A percentile compares a stretch with the other conserved stretches of the same genome.
These are phyloP conservation scores for Yponomeuta sedellus DNA, from an alignment of 2,888 invertebrate genomes.

Conservation along the genomic window DNA sequence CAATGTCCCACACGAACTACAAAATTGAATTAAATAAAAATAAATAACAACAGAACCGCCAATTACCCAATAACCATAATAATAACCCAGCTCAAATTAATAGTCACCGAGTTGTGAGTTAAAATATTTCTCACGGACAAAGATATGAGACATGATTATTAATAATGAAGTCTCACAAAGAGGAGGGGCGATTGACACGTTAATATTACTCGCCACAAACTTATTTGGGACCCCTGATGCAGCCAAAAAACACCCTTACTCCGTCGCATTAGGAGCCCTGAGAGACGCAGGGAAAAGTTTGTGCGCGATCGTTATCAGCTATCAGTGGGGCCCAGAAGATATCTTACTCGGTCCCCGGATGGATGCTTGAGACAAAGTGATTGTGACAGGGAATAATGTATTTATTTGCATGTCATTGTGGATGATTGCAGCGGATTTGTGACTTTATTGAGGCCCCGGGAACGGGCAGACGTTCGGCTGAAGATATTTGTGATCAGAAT, in stretches of 20 bases:
- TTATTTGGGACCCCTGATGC: not conserved
- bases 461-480: not conserved
- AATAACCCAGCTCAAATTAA: slow-evolving; percentile 51
- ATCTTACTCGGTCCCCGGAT: not conserved
- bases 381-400: slow-evolving; percentile 57
- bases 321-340: slow-evolving; percentile 5
- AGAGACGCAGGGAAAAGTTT: not conserved
- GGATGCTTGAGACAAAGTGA: slow-evolving; percentile 58
- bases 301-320: slow-evolving; percentile 14
- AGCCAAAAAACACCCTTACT: not conserved
- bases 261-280: not conserved
- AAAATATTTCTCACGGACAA: slow-evolving; percentile 65
- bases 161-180: slow-evolving; percentile 39
- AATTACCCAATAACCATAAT: slow-evolving; percentile 66
- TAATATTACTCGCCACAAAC: slow-evolving; percentile 39
- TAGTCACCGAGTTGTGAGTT: slow-evolving; percentile 51
- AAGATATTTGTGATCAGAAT: not conserved
- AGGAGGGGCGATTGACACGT: slow-evolving; percentile 70
- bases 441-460: not conserved
- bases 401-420: slow-evolving; percentile 62
- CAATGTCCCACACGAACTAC: slow-evolving; percentile 52
- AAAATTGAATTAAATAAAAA: slow-evolving; percentile 51
- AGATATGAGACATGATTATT: slow-evolving; percentile 61
- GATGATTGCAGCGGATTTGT: slow-evolving; percentile 29
- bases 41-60: slow-evolving; percentile 54